Percentiles rank a stretch among this genome's conserved stretches.
phyloP scores from a whole-genome alignment of 2,113 vertebrate genomes.

The mouse (Mus musculus) region DNA sequence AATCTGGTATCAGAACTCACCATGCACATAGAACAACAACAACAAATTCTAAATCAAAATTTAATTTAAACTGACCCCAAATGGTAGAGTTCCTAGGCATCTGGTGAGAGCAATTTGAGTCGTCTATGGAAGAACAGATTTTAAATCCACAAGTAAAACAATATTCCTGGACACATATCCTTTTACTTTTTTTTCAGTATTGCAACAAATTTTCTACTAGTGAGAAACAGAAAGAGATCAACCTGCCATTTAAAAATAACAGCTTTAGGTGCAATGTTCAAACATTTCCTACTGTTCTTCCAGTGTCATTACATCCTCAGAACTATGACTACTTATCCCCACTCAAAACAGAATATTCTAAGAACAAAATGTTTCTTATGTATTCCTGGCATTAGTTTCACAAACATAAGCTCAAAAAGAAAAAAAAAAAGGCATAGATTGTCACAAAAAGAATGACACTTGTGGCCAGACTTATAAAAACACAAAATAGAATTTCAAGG shows the following conservation, averaged over 20 bases:
- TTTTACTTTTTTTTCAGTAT: not conserved
- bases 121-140: constrained; percentile 41
- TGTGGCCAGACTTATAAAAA: not conserved
- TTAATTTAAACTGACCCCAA: constrained; percentile 68
- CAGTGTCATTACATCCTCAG: not conserved
- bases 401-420: constrained; percentile 23
- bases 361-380: not conserved
- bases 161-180: not conserved
- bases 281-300: not conserved
- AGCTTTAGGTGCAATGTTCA: not conserved
- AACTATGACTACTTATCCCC: not conserved
- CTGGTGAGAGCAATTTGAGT: constrained; percentile 35
- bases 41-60: constrained; percentile 65
- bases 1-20: constrained; percentile 59
- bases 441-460: not conserved
- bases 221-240: not conserved
- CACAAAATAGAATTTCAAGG: not conserved
- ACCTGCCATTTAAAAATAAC: not conserved
- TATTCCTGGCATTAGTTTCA: not conserved
- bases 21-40: not conserved
- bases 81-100: constrained; percentile 32
- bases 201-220: not conserved
- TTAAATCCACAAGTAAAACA: constrained; percentile 37
- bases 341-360: not conserved
- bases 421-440: not conserved